A percentile compares a stretch with the other conserved stretches of the same genome.
phyloP scores from a whole-genome alignment of 2,113 vertebrate species.

The Laticauda colubrina region DNA sequence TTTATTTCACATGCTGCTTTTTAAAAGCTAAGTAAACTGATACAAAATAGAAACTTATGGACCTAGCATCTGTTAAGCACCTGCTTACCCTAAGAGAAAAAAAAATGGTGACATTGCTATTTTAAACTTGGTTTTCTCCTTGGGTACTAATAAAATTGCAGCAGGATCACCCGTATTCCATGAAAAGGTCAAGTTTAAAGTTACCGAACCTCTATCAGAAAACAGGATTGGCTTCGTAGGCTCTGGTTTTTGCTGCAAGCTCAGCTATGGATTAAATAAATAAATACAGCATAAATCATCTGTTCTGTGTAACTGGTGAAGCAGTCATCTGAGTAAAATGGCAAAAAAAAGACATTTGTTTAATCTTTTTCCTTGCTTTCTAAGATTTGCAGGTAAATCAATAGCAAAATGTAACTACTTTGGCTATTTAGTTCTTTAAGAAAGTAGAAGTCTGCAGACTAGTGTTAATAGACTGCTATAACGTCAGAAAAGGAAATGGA shows the following conservation, averaged over 20 bases:
- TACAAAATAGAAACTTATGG: neutral
- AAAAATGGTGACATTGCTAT: conserved; percentile 59
- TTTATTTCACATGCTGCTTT: neutral
- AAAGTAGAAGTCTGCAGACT: neutral
- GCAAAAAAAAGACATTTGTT: conserved; percentile 11
- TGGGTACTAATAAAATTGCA: conserved; percentile 53
- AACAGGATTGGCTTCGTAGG: conserved; percentile 56
- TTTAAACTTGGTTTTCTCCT: conserved; percentile 64
- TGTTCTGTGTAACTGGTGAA: conserved; percentile 48
- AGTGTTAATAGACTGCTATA: neutral
- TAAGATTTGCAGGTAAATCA: neutral
- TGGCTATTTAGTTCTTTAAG: neutral
- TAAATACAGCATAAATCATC: conserved; percentile 37
- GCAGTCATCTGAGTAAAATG: conserved; percentile 49
- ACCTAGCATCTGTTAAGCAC: conserved; percentile 33
- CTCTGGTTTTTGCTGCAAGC: conserved; percentile 9
- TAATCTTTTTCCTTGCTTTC: conserved; percentile 10
- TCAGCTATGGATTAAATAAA: neutral
- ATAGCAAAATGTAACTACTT: neutral
- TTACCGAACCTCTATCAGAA: conserved; percentile 67
- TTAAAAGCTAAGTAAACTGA: fast-evolving
- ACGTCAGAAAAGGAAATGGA: conserved; percentile 5
- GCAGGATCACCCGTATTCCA: conserved; percentile 67
- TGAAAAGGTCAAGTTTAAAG: conserved; percentile 74
- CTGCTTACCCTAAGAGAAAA: neutral